Evolutionary conservation across 92 coral and sea anemone genomes (phyloP).

Genomic region (Plumapathes pennacea): DNA sequence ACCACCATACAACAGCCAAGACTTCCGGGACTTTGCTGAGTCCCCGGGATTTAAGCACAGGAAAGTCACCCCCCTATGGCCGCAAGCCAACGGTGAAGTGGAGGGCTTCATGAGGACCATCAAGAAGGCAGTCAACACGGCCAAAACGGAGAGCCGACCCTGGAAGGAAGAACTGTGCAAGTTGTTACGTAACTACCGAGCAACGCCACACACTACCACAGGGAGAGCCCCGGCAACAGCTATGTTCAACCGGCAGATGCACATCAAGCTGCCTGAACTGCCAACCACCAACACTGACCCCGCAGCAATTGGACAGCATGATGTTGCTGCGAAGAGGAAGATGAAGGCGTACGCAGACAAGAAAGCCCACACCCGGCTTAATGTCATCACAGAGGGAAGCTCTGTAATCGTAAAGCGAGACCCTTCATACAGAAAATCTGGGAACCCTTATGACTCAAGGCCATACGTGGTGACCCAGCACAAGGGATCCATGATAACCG

Average conservation of each 20-base stretch:
- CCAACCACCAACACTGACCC: background rate
- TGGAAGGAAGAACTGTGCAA: conserved; percentile 45
- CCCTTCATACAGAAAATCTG: conserved; percentile 8
- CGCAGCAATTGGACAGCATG: too few relatives aligned
- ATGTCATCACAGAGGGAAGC: conserved; percentile 14
- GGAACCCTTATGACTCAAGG: conserved; percentile 24
- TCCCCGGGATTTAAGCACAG: conserved; percentile 46
- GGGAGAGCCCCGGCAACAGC: conserved; percentile 56
- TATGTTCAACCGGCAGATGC: conserved; percentile 36
- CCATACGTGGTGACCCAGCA: conserved; percentile 31
- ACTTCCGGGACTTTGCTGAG: conserved; percentile 28
- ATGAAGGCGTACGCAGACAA: conserved; percentile 37
- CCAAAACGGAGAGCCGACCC: conserved; percentile 1
- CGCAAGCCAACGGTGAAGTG: conserved; percentile 58
- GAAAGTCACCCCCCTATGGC: conserved; percentile 65
- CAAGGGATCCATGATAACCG: conserved; percentile 57
- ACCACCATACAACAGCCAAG: conserved; percentile 47
- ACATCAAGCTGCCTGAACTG: conserved; percentile 29
- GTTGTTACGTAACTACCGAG: conserved; percentile 38
- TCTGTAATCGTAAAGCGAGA: conserved; percentile 35
- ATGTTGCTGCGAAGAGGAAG: too few relatives aligned
- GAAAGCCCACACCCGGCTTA: conserved; percentile 16
- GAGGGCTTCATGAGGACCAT: conserved; percentile 46
- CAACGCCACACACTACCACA: conserved; percentile 66
- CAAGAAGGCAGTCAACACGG: conserved; percentile 6